Evolutionary conservation across 1,140 invertebrate genomes (phyloP).

Genomic region (Aphelenchoides fujianensis): DNA sequence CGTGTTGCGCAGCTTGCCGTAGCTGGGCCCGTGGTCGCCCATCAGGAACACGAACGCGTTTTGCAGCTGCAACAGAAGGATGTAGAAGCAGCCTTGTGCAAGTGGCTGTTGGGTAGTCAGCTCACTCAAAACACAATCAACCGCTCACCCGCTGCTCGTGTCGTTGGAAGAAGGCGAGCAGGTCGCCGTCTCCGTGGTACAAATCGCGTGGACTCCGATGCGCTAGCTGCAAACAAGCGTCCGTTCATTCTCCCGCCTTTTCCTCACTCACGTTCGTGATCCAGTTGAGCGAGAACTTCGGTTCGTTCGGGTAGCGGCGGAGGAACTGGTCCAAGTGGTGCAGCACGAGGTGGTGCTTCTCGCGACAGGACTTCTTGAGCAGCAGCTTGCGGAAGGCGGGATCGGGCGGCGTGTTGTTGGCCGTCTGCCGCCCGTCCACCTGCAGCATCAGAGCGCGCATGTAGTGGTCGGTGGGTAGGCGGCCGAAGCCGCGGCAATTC

Average conservation of each 20-base stretch:
- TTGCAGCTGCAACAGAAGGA: too few species aligned
- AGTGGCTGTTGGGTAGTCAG: too few species aligned
- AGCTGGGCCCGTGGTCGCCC: constrained; percentile 37
- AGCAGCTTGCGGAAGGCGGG: neutral
- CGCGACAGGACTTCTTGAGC: neutral
- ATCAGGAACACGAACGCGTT: constrained; percentile 38
- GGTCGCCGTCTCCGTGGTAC: neutral
- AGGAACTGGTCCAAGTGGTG: neutral
- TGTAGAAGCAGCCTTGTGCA: too few species aligned
- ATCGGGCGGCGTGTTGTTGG: neutral
- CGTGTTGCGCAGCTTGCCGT: constrained; percentile 21
- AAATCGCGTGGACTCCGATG: too few species aligned
- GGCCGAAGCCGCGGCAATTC: constrained; percentile 1
- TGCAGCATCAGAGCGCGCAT: neutral
- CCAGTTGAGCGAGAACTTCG: constrained; percentile 1
- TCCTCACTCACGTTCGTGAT: neutral
- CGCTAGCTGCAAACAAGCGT: too few species aligned
- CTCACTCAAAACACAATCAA: too few species aligned
- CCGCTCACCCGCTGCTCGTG: too few species aligned
- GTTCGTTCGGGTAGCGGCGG: neutral
- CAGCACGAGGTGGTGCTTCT: neutral
- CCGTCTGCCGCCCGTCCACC: too few species aligned
- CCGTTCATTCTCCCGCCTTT: too few species aligned
- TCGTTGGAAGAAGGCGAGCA: neutral
- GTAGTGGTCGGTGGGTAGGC: neutral